Base-by-base conservation (phyloP, 2,888 invertebrate species). In the Sicus ferrugineus region DNA sequence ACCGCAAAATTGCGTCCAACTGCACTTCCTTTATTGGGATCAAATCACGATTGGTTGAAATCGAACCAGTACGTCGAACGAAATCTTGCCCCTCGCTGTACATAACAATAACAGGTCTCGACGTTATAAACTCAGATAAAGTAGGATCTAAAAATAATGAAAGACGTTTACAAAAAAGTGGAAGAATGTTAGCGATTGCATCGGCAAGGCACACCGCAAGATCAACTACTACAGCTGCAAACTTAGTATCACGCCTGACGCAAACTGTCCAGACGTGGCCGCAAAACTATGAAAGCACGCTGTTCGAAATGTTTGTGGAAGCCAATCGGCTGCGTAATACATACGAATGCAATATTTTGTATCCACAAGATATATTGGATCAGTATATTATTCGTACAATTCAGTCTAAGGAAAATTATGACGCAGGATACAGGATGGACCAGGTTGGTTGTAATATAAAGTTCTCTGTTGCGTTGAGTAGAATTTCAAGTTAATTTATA, bases 211-310 rank as follows among this genome's bases (percentile, higher is more conserved):
- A 71, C 28, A 71, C 69, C n/a, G 42, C 52, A 9, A 38, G 46
- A 23, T 52, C 59, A 19, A 21, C 70, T 23, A 34, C 74, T 9
- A 58, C 31, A n/a, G 16, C 62, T 54, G 3, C 26, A 50, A 66
- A 70, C 72, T 64, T 76, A 11, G 69, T 73, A 28, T 76, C 90
- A 0, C 94, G 94, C 84, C 94, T 94, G 14, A 88, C 90, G 65
- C 90, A 91, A 79, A 84, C 88, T 75, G 90, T 91, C 88, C 90
- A 91, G 79, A 84, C 88, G 74, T 90, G 90, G 88, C 90, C 91
- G 63, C 87, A 88, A 81, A 90, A 90, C 54, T 93, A 94, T 81
- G 94, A 94, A 81, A 90, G 91, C 81, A 85, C 93, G 66, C 88
- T 94, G 73, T 87, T 91, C n/a, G 91, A 90, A 74, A 89, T 92